Percentiles rank a stretch among this genome's conserved stretches.
Conservation (phyloP, 2,113 vertebrate genomes). For the Ovibos moschatus region DNA sequence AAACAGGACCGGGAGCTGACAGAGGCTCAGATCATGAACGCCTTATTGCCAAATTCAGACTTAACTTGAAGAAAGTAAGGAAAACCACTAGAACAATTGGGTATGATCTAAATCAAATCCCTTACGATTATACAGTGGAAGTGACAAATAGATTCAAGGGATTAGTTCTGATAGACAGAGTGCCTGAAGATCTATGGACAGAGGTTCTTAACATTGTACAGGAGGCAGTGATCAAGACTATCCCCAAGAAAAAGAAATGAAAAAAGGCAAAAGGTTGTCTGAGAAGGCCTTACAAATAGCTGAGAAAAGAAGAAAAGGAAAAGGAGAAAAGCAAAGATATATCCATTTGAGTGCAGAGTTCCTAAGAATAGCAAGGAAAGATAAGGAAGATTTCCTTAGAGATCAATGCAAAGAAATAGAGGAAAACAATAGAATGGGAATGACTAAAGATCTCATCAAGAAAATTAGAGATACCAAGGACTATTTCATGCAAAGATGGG, state of each 20-base stretch:
- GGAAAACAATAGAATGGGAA: not conserved
- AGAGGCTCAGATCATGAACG: not conserved
- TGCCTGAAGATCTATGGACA: not conserved
- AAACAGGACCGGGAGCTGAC: rapidly evolving
- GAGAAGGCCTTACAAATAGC: not conserved
- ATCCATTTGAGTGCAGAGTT: not conserved
- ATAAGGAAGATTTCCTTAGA: not conserved
- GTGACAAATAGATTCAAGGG: not conserved
- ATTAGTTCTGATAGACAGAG: not conserved
- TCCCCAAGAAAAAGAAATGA: not conserved
- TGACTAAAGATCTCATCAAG: not conserved
- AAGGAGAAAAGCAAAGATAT: not conserved
- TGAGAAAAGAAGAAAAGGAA: not conserved
- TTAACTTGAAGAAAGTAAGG: not conserved
- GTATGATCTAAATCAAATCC: not conserved
- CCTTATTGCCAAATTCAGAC: not conserved
- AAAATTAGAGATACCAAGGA: not conserved
- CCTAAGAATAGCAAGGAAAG: not conserved
- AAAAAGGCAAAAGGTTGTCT: not conserved
- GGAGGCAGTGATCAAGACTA: not conserved
- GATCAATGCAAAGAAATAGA: not conserved
- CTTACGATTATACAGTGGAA: not conserved
- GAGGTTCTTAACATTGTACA: not conserved
- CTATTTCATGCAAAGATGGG: not conserved
- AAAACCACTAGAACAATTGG: not conserved